Base-by-base conservation (phyloP, 2,888 invertebrate species). In the Lochmaea crataegi region DNA sequence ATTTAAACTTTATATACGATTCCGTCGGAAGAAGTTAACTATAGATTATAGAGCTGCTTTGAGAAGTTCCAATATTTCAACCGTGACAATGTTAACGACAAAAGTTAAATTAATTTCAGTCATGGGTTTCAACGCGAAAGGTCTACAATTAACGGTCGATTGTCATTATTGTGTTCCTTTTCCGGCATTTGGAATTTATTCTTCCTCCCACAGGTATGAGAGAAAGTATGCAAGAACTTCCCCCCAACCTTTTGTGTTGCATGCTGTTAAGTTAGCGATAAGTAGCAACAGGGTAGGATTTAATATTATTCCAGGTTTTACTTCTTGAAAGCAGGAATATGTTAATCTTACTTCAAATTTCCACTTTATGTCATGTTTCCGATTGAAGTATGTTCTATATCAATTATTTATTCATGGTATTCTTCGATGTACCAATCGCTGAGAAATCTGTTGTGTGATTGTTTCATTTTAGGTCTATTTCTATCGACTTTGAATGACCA, bases 81-180 rank as follows among this genome's bases (percentile, higher is more conserved):
- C 38, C 64, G 45, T 65, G 45, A 57, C 65, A 57, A 70, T 57
- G 65, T 65, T 26, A 70, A 70, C 64, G 70, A 64, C 57, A 70
- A 70, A 70, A 70, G 70, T 70, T 70, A 64, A 69, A 69, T 69
- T 64, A 65, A 70, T 70, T 70, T 70, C 26, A 64, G 64, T 63
- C 69, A 69, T 64, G 69, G 64, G 41, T 69, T 56, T 41, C 12
- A 64, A 42, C 22, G 53, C 69, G 63, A 68, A 63, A 60, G 53
- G 63, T 51, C 63, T 56, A 64, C 69, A 69, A 70, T 70, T 70
- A 70, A 70, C 45, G 57, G 42, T 48, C 56, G 64, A 70, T 57
- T 38, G 69, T 64, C 69, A 64, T 38, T 64, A 64, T 70, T 70
- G 69, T 70, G 56, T 57, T 64, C 57, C 70, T 51, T 65, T 70